Base-by-base conservation (phyloP, 2,113 vertebrate genomes). In the Sinocyclocheilus rhinocerous region DNA sequence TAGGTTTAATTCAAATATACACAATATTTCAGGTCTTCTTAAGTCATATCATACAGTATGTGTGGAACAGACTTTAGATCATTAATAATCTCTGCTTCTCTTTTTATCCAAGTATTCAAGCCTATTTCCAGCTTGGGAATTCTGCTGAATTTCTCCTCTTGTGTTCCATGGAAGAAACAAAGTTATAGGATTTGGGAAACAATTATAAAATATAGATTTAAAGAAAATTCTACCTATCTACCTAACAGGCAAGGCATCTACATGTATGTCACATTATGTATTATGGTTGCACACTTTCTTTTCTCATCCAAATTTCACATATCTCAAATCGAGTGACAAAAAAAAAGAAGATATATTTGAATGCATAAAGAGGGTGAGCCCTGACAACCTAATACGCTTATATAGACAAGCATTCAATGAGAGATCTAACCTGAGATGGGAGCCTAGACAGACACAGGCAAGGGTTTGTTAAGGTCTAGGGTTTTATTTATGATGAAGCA, bases 391-490 rank as follows among this genome's bases (percentile, higher is more conserved):
- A 63, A 26, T 13, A 65, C 13, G 29, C 29, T 33, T 33, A 33
- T 33, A 33, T 33, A 48, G 48, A 50, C 12, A 50, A 15, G 50
- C 50, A 16, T n/a, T 13, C 48, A 82, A n/a, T 70, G 83, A 76
- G 70, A 72, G 33, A 22, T 39, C 33, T 15, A 75, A 75, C 65
- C 65, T 59, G 65, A 75, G 85, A 36, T 48, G 81, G 67, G 65
- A 86, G 75, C 55, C 45, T 12, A 80, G 52, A 78, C 42, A 84
- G 55, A 73, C 77, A 55, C 76, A 81, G 48, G 3, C 1, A 48
- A 81, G 67, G 57, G 24, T 16, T 85, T 85, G 72, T 77, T 45
- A 69, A 87, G 59, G 70, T 81, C 36, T 81, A 61, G 61, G 55
- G 82, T n/a, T 39, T 73, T 42, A 73, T 73, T 73, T 26, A 65